phyloP scores from a whole-genome alignment of 2,888 invertebrate genomes.

The Orgyia antiqua region DNA sequence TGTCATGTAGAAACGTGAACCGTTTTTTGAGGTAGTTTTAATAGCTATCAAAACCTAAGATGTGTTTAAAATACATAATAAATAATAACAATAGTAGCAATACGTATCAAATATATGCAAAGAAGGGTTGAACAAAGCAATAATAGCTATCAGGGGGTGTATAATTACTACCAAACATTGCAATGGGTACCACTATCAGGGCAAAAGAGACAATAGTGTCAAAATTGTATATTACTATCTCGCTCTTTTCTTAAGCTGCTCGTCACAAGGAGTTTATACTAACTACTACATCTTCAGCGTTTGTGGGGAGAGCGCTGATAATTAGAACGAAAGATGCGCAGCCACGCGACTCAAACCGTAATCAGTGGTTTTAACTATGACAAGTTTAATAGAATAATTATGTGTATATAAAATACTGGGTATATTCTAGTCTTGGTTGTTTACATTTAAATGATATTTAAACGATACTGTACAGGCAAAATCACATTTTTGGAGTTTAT shows the following conservation, averaged over 20 bases:
- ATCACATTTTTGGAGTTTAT: too few species aligned
- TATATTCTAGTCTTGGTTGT: background rate
- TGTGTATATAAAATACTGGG: constrained; percentile 10
- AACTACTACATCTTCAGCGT: constrained; percentile 44
- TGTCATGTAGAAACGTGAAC: too few species aligned
- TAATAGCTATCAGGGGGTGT: constrained; percentile 37
- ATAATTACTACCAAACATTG: constrained; percentile 41
- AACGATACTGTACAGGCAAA: too few species aligned
- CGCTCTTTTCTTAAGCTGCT: constrained; percentile 36
- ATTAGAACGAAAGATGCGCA: constrained; percentile 72
- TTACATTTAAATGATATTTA: background rate
- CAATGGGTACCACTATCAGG: constrained; percentile 21
- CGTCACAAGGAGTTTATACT: constrained; percentile 45
- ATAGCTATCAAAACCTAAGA: too few species aligned
- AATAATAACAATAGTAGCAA: too few species aligned
- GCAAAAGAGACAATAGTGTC: constrained; percentile 20
- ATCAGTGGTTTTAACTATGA: constrained; percentile 40
- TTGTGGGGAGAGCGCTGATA: constrained; percentile 59
- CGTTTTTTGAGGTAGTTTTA: too few species aligned
- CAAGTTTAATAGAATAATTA: constrained; percentile 23
- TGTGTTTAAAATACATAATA: too few species aligned
- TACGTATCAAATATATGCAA: too few species aligned
- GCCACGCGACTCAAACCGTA: constrained; percentile 60
- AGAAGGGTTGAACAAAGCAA: constrained; percentile 49
- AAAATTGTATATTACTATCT: constrained; percentile 27